Evolutionary conservation across 2,797 vertebrate genomes (phyloP).

Genomic region (Falco peregrinus): DNA sequence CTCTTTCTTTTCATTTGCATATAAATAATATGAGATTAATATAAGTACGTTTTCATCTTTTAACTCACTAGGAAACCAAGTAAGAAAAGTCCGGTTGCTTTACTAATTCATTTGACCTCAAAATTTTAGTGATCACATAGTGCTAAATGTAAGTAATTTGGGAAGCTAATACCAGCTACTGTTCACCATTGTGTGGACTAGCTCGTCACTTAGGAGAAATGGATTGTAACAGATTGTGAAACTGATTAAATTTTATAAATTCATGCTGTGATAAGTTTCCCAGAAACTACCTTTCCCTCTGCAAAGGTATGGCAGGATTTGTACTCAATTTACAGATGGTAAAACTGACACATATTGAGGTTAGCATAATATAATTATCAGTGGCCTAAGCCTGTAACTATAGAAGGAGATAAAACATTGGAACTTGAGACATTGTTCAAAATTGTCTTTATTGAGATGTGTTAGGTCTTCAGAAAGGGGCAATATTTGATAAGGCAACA

Average conservation of each 20-base stretch:
- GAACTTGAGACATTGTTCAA: neutral
- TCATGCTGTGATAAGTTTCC: neutral
- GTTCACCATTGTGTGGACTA: neutral
- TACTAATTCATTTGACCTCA: neutral
- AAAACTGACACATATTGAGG: neutral
- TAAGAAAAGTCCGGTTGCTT: neutral
- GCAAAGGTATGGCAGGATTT: neutral
- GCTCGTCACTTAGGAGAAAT: neutral
- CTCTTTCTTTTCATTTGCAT: neutral
- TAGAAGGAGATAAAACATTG: neutral
- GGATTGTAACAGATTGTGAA: neutral
- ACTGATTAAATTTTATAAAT: neutral
- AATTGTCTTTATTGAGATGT: neutral
- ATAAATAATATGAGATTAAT: neutral
- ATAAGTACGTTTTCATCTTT: neutral
- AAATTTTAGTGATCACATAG: neutral
- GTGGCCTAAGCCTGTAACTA: neutral
- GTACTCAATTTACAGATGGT: neutral
- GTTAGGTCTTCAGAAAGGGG: neutral
- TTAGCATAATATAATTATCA: neutral
- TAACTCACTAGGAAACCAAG: neutral
- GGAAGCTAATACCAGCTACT: neutral
- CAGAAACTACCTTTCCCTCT: neutral
- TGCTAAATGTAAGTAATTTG: neutral
- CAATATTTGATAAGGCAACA: neutral